Percentiles rank a stretch among this genome's conserved stretches.
Conservation (phyloP, 92 coral and sea anemone genomes). For the Phenganax subtilis region DNA sequence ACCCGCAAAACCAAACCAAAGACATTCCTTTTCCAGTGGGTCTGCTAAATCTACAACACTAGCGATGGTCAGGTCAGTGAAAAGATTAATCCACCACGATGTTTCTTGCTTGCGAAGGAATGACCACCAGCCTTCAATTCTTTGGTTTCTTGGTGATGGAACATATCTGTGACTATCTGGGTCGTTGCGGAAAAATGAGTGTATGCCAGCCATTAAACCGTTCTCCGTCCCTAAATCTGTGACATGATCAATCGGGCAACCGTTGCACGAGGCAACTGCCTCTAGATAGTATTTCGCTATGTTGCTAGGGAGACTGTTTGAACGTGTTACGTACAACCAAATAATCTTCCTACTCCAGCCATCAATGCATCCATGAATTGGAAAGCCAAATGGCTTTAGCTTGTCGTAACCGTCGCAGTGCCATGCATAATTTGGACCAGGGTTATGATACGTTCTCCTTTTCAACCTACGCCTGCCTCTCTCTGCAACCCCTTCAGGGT, state of each 20-base stretch:
- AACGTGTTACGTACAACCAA: conserved; percentile 32
- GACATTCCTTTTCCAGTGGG: conserved; percentile 51
- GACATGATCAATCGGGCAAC: conserved; percentile 29
- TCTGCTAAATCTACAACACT: conserved; percentile 47
- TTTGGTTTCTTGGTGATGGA: conserved; percentile 54
- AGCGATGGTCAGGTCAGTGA: conserved; percentile 42
- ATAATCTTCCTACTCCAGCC: conserved; percentile 30
- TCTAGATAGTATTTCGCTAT: conserved; percentile 34
- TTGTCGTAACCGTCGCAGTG: too few relatives aligned
- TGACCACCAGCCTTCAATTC: conserved; percentile 53
- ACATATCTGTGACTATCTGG: conserved; percentile 52
- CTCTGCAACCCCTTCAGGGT: not conserved
- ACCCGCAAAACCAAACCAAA: conserved; percentile 53
- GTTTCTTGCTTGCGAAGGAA: conserved; percentile 48
- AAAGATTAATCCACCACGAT: conserved; percentile 54
- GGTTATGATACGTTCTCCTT: conserved; percentile 19
- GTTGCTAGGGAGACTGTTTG: conserved; percentile 32
- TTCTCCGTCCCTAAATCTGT: conserved; percentile 44
- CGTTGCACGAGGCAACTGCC: conserved; percentile 25
- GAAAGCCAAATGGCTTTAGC: too few relatives aligned
- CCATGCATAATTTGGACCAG: too few relatives aligned
- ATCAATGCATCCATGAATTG: too few relatives aligned
- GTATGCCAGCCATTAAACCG: conserved; percentile 29
- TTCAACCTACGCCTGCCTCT: conserved; percentile 1
- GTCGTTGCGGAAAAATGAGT: conserved; percentile 42